A percentile compares a stretch with the other conserved stretches of the same genome.
phyloP scores from a whole-genome alignment of 2,113 vertebrate genomes.

The Alces alces region DNA sequence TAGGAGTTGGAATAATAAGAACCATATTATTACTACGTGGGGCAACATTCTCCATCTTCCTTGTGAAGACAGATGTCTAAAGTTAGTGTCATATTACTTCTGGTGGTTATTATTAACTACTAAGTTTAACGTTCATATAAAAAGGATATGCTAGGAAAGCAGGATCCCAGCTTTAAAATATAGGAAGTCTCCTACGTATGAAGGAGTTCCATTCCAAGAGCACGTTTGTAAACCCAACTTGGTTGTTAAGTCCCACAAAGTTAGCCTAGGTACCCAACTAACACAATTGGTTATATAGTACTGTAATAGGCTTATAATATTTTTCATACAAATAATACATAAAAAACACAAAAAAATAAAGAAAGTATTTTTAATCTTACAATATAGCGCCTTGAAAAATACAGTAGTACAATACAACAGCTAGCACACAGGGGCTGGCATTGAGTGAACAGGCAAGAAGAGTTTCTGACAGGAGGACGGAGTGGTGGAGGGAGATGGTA shows the following conservation, averaged over 20 bases:
- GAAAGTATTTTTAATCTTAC: not conserved
- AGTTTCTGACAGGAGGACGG: not conserved
- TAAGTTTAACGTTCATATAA: not conserved
- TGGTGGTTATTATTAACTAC: not conserved
- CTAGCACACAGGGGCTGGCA: not conserved
- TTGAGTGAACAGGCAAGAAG: not conserved
- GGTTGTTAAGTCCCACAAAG: not conserved
- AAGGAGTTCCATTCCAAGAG: not conserved
- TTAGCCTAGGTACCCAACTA: not conserved
- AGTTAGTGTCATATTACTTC: not conserved
- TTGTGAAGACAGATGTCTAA: constrained; percentile 15
- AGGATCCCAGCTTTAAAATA: not conserved
- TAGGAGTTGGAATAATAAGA: constrained; percentile 2
- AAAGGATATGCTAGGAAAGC: not conserved
- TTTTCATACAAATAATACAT: not conserved
- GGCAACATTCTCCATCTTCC: constrained; percentile 27
- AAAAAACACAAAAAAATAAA: not conserved
- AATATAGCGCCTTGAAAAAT: not conserved
- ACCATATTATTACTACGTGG: not conserved
- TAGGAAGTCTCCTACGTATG: not conserved
- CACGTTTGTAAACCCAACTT: not conserved
- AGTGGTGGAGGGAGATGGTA: not conserved
- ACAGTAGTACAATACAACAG: not conserved
- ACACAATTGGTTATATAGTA: not conserved
- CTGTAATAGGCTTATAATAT: not conserved